Evolutionary conservation across 2,888 invertebrate species (phyloP).

Genomic region (Melangyna quadrimaculata): DNA sequence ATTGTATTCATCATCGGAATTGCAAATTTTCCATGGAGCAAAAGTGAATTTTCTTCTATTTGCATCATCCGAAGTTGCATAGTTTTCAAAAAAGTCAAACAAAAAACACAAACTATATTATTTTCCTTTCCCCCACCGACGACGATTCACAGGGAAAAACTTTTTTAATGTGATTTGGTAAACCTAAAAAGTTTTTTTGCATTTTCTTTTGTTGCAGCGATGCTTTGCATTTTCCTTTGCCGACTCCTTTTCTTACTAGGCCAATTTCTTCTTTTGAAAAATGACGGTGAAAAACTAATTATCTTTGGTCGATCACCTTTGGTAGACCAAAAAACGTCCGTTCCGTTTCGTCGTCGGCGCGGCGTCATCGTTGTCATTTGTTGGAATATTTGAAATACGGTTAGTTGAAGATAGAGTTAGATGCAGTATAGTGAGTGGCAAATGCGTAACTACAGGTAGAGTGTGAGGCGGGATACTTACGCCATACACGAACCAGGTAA

Average conservation of each 20-base stretch:
- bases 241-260: constrained; percentile 1
- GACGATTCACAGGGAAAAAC: not conserved
- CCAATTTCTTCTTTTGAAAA: constrained; percentile 27
- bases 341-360: not conserved
- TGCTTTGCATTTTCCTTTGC: not conserved
- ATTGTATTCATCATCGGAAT: constrained; percentile 55
- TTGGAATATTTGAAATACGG: not conserved
- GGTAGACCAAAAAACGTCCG: constrained; percentile 13
- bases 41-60: constrained; percentile 1
- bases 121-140: not conserved
- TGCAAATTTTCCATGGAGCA: constrained; percentile 26
- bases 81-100: not conserved
- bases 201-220: not conserved
- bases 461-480: not conserved
- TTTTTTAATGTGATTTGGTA: constrained; percentile 50
- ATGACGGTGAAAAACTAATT: constrained; percentile 51
- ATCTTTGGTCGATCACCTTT: constrained; percentile 63
- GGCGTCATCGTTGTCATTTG: not conserved
- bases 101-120: not conserved
- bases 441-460: not conserved
- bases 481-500: constrained; percentile 20
- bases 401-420: not conserved
- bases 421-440: not conserved
- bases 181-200: constrained; percentile 24
- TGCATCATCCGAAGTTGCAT: not conserved